phyloP scores from a whole-genome alignment of 2,888 invertebrate genomes.

The Gandaritis pyraliata region DNA sequence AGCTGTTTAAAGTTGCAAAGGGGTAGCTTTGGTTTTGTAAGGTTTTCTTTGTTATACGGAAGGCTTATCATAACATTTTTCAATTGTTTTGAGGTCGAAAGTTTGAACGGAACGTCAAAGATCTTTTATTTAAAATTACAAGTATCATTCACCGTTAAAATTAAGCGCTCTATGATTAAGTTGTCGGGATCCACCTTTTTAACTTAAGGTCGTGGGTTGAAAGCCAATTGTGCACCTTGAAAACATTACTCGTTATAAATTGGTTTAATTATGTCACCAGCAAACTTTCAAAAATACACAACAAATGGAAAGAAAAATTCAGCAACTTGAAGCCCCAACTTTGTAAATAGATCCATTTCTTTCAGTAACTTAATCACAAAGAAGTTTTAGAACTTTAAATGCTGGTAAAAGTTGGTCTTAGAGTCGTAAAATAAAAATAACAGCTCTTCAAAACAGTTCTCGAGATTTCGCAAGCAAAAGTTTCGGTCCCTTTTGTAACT shows the following conservation, averaged over 20 bases:
- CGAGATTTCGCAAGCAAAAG: slow-evolving; percentile 39
- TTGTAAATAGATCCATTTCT: slow-evolving; percentile 57
- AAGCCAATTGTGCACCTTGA: too few species aligned
- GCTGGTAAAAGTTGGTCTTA: slow-evolving; percentile 50
- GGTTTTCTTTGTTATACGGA: neutral
- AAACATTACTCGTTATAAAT: too few species aligned
- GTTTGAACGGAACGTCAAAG: too few species aligned
- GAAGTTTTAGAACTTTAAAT: slow-evolving; percentile 54
- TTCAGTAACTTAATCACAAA: slow-evolving; percentile 59
- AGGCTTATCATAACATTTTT: too few species aligned
- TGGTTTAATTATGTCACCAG: neutral
- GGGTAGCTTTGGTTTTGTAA: slow-evolving; percentile 3
- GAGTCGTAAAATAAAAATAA: slow-evolving; percentile 59
- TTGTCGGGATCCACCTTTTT: too few species aligned
- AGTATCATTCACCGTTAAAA: too few species aligned
- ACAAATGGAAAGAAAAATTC: slow-evolving; percentile 23
- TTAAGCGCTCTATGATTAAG: too few species aligned
- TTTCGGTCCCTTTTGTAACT: slow-evolving; percentile 35
- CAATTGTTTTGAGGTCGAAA: too few species aligned
- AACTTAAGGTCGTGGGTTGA: too few species aligned
- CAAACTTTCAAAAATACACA: slow-evolving; percentile 4
- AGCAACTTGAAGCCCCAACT: slow-evolving; percentile 41
- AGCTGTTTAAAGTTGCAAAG: slow-evolving; percentile 19
- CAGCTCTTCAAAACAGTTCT: slow-evolving; percentile 47
- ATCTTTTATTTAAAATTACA: too few species aligned